These are phyloP conservation scores for Agrochola litura DNA, from an alignment of 2,888 invertebrate genomes.

Conservation along the genomic window DNA sequence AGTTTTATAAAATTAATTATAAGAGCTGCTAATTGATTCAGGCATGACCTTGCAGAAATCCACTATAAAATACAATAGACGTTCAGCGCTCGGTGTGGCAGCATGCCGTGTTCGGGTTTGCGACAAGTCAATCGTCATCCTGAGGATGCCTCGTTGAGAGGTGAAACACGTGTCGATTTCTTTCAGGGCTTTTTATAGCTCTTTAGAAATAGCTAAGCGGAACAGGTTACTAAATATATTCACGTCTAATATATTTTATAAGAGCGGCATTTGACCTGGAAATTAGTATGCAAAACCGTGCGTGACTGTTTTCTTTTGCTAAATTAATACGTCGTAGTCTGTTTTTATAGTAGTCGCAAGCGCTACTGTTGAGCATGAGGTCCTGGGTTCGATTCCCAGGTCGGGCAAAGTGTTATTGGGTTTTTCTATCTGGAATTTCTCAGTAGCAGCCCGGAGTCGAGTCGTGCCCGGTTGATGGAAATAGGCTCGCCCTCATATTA, in stretches of 20 bases:
- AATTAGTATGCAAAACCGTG: neutral
- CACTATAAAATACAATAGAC: too few relatives aligned
- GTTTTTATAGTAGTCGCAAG: neutral
- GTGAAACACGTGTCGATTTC: too few relatives aligned
- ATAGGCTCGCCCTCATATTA: neutral
- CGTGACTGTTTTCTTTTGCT: neutral
- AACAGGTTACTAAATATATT: too few relatives aligned
- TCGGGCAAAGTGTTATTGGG: neutral
- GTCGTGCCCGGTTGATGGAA: neutral
- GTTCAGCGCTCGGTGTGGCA: too few relatives aligned
- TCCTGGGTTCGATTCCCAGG: neutral
- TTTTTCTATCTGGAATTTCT: neutral
- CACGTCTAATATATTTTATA: neutral
- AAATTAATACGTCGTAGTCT: neutral
- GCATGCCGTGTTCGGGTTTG: too few relatives aligned
- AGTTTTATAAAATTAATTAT: conserved; percentile 1
- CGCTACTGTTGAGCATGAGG: neutral
- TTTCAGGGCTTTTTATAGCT: too few relatives aligned
- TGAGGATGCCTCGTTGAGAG: too few relatives aligned
- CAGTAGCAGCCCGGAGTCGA: too few relatives aligned
- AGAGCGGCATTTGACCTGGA: neutral
- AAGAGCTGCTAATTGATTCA: neutral
- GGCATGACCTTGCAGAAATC: too few relatives aligned
- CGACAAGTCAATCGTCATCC: too few relatives aligned
- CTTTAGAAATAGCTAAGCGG: too few relatives aligned